Evolutionary conservation across 2,888 invertebrate genomes (phyloP), one percentile per base, ranked within the genome.

Genomic region (Melolontha melolontha): DNA sequence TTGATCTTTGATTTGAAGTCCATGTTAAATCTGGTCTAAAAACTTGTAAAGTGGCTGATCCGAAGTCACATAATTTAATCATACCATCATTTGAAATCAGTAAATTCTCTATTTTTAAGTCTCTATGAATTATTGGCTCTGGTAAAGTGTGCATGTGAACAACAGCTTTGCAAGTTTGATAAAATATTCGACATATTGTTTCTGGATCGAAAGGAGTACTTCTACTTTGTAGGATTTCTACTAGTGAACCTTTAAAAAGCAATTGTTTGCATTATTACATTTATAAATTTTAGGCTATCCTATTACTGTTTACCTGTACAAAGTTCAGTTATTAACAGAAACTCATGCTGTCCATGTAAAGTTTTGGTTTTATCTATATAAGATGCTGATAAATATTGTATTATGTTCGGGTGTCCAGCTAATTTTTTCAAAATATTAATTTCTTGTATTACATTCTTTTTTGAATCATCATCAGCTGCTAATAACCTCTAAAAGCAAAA

Each of bases 51-150:
- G 97, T 96, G 1, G 97, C 93, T 72, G 97, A 97, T 27, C 98
- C 98, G 85, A 98, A 98, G 86, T 98, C 98, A 86, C 98, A 99
- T 71, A 98, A 86, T 83, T 98, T 98, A 54, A 98, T 90, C 77
- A 86, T 86, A 79, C 95, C 95, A 84, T 95, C 92, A 77, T 87
- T 87, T 71, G 94, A 92, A 76, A 98, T 88, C 71, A 99, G 85
- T 79, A 98, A 90, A 85, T 98, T 98, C 87, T 98, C 98, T 73
- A 95, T 88, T 87, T 98, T 98, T 77, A 98, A 90, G 87, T 98
- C 98, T 78, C 98, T 88, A 84, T 98, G 98, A 52, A 94, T 91
- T 70, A 98, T 92, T n/a, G 97, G 92, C 44, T 96, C 95, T 51
- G 87, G 87, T 83, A 95, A 95, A 44, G 88, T 88, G 81, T 98